Percentiles rank a stretch among this genome's conserved stretches.
phyloP scores from a whole-genome alignment of 2,888 invertebrate species.

The Drosophila recens region DNA sequence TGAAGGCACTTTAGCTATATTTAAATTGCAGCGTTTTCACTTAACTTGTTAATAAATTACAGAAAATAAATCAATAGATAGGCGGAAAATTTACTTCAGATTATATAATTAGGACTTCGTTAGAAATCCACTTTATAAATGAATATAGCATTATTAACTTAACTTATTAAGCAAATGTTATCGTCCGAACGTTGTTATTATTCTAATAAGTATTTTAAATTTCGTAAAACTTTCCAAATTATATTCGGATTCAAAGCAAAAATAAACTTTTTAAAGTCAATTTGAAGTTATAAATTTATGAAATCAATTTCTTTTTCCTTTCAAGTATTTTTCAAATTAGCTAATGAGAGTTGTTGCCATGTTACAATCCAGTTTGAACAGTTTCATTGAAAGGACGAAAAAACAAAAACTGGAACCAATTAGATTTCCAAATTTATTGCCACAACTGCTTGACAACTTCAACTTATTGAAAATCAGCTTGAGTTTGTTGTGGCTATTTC shows the following conservation, averaged over 20 bases:
- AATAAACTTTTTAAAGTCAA: background rate
- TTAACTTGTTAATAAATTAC: background rate
- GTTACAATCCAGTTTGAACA: background rate
- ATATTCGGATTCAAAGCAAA: background rate
- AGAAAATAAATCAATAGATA: background rate
- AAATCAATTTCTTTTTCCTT: background rate
- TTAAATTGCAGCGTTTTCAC: background rate
- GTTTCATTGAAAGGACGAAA: constrained; percentile 2
- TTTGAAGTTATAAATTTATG: background rate
- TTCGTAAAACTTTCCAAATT: background rate
- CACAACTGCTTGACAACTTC: constrained; percentile 60
- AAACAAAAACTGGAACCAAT: constrained; percentile 46
- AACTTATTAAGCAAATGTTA: background rate
- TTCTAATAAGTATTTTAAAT: background rate
- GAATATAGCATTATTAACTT: too few species aligned
- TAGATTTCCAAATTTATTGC: constrained; percentile 61
- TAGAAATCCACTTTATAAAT: too few species aligned
- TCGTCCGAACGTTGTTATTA: background rate
- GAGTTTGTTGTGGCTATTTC: constrained; percentile 50
- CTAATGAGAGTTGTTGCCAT: constrained; percentile 21
- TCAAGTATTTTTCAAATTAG: constrained; percentile 5
- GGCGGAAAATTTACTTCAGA: background rate
- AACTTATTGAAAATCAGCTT: constrained; percentile 58
- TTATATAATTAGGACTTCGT: background rate
- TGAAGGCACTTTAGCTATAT: background rate